Percentiles rank a stretch among this genome's conserved stretches.
These are phyloP conservation scores for Lysiphlebus fabarum DNA, from an alignment of 1,140 invertebrate species.

Conservation along the genomic window DNA sequence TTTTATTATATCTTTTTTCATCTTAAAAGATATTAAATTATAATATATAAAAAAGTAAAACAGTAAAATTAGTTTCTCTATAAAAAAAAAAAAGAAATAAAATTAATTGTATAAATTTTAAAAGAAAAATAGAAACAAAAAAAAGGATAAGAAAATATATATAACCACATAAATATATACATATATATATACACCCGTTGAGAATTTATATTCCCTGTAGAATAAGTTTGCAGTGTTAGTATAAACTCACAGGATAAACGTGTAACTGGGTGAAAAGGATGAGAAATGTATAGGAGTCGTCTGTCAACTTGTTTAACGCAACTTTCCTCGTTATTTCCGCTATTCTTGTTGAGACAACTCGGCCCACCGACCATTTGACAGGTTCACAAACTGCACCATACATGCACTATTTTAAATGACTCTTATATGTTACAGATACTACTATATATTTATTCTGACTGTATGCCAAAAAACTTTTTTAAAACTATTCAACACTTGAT, in stretches of 20 bases:
- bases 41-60: no score
- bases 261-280: conserved; percentile 29
- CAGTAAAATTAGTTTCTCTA: no score
- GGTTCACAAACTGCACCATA: conserved; percentile 4
- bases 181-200: neutral
- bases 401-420: no score
- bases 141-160: conserved; percentile 3
- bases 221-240: neutral
- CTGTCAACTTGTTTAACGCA: conserved; percentile 30
- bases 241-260: conserved; percentile 14
- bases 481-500: no score
- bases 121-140: neutral
- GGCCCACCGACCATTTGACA: conserved; percentile 23
- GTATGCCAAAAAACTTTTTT: no score
- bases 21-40: no score
- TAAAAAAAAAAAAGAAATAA: no score
- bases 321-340: conserved; percentile 41
- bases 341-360: conserved; percentile 29
- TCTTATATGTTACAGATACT: no score
- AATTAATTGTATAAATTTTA: no score
- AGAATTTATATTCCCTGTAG: neutral
- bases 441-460: no score
- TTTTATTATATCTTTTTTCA: no score
- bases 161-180: no score
- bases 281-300: conserved; percentile 16